Base-by-base conservation (phyloP, 2,113 vertebrate species). In the Gymnogyps californianus region DNA sequence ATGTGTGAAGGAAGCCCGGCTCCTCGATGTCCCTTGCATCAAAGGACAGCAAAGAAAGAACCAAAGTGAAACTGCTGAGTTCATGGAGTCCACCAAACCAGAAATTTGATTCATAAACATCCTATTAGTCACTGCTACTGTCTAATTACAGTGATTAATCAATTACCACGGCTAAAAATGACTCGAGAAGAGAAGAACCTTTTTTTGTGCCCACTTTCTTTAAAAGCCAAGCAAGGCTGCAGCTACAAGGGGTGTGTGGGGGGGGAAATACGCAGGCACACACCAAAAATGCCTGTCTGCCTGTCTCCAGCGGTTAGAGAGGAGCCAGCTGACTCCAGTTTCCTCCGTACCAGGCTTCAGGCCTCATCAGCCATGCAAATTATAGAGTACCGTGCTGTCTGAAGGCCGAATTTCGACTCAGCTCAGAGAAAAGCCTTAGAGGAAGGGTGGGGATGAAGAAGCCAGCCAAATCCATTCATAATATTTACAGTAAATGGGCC, bases 341-440 rank as follows among this genome's bases (percentile, higher is more conserved):
- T 98, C 98, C 98, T 98, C 98, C 65, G 83, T 97, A 97, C 97
- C 96, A 97, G 97, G 93, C 93, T 95, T 97, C 42, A 72, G 95
- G 91, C 83, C 96, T 98, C 97, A 98, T 98, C 97, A 98, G 98
- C 98, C 98, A 98, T 98, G 98, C 98, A 98, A 99, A 99, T 99
- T 98, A 98, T 89, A 98, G 98, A 97, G 95, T 97, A 97, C 72
- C 5, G 72, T 59, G 96, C 96, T 90, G 96, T 98, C 96, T 96
- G 96, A 97, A 97, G 98, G 97, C 96, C 93, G 89, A 96, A 97
- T 97, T 98, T 98, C 96, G 51, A 97, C 96, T 97, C 89, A 79
- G 96, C 97, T 92, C 96, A 90, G 76, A 96, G 91, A 94, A 96
- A 97, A 98, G 97, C 97, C 98, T 98, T 97, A 94, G 97, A 98